Percentiles rank a stretch among this genome's conserved stretches.
Conservation (phyloP, 2,113 vertebrate species). For the Brienomyrus brachyistius region DNA sequence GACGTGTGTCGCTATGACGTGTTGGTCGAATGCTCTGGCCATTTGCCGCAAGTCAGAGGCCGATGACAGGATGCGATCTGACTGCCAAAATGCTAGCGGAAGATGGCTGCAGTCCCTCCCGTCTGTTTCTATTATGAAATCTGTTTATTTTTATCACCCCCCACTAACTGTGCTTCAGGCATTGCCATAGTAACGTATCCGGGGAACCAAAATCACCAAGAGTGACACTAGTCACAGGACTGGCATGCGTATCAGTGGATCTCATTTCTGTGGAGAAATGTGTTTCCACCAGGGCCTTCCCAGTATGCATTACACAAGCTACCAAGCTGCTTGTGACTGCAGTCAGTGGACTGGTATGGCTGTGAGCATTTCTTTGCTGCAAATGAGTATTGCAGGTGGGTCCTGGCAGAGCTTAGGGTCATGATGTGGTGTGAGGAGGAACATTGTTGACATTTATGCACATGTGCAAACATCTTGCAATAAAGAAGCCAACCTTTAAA, state of each 20-base stretch:
- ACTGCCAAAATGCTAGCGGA: slow-evolving; percentile 23
- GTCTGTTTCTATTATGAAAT: not conserved
- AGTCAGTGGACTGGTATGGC: not conserved
- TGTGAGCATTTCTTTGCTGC: not conserved
- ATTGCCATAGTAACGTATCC: slow-evolving; percentile 37
- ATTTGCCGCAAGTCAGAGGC: slow-evolving; percentile 29
- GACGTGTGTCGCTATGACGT: not conserved
- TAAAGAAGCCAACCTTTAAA: not conserved
- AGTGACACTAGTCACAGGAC: not conserved
- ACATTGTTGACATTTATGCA: not conserved
- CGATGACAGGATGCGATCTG: slow-evolving; percentile 33
- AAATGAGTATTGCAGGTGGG: not conserved
- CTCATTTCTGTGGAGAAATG: not conserved
- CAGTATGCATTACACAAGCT: not conserved
- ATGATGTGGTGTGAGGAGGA: not conserved
- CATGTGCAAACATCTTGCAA: slow-evolving; percentile 1
- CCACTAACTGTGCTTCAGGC: slow-evolving; percentile 22
- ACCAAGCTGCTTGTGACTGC: not conserved
- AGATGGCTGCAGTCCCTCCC: not conserved
- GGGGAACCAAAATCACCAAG: not conserved
- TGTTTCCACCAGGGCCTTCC: not conserved
- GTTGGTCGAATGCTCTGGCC: not conserved
- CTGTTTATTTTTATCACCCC: not conserved
- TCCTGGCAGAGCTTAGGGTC: not conserved
- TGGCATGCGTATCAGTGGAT: not conserved